phyloP scores from a whole-genome alignment of 2,797 vertebrate genomes.

The Coregonus sp. region DNA sequence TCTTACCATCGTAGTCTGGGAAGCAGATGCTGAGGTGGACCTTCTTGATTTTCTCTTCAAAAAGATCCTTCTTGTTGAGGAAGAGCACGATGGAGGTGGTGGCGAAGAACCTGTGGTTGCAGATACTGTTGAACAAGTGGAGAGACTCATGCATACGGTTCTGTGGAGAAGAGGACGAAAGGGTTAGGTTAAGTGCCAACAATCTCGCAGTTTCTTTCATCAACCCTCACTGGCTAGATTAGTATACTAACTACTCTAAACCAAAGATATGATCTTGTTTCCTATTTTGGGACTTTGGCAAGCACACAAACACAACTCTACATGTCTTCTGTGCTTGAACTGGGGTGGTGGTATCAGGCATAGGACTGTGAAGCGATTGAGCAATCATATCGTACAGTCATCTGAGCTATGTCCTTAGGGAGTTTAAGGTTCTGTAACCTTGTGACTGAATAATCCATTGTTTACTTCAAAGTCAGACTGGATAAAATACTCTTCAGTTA shows the following conservation, averaged over 20 bases:
- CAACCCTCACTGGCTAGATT: neutral
- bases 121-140: slow-evolving; percentile 99
- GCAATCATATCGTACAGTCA: neutral
- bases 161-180: slow-evolving; percentile 64
- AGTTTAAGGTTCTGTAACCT: neutral
- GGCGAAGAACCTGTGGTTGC: slow-evolving; percentile 98
- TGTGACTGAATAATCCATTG: neutral
- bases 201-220: neutral
- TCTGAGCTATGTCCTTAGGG: neutral
- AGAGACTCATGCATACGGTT: slow-evolving; percentile 98
- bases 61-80: slow-evolving; percentile 99
- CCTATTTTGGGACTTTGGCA: neutral
- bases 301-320: neutral
- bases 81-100: slow-evolving; percentile 97
- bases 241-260: neutral
- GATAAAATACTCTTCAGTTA: neutral
- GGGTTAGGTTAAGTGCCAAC: neutral
- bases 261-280: neutral
- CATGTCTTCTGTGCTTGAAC: neutral
- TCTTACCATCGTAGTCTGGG: slow-evolving; percentile 92
- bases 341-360: neutral
- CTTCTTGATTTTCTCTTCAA: slow-evolving; percentile 96
- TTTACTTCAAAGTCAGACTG: neutral
- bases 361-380: neutral
- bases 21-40: slow-evolving; percentile 98